Conservation (phyloP, 2,113 vertebrate genomes). For the Carettochelys insculpta region DNA sequence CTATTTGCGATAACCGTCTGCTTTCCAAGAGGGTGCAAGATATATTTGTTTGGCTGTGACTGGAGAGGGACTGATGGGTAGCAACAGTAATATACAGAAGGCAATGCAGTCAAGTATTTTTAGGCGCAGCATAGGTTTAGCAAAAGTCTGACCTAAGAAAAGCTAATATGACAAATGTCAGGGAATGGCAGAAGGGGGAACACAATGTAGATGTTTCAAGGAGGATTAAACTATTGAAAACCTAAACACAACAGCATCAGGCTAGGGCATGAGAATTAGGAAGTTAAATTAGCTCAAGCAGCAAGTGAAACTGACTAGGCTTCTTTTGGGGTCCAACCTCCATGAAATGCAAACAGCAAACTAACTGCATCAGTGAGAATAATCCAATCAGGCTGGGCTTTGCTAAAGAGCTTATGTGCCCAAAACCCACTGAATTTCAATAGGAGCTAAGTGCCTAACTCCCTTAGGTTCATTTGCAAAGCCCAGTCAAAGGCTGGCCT, state of each 20-base stretch:
- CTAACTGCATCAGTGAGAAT: background rate
- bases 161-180: background rate
- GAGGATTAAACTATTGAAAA: background rate
- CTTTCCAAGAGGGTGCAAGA: background rate
- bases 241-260: background rate
- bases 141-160: background rate
- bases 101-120: background rate
- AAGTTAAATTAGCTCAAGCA: background rate
- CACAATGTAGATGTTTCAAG: background rate
- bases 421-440: background rate
- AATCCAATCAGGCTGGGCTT: background rate
- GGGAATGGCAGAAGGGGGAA: background rate
- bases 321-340: background rate
- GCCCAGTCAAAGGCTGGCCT: background rate
- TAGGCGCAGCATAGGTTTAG: rapidly evolving
- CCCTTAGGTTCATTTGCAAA: background rate
- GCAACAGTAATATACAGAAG: background rate
- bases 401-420: background rate
- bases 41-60: background rate
- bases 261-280: background rate
- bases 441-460: background rate
- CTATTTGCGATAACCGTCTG: background rate
- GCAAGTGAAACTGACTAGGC: background rate
- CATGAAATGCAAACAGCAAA: background rate
- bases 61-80: background rate